Conservation (phyloP, 2,113 vertebrate genomes). For the Raja brachyura region DNA sequence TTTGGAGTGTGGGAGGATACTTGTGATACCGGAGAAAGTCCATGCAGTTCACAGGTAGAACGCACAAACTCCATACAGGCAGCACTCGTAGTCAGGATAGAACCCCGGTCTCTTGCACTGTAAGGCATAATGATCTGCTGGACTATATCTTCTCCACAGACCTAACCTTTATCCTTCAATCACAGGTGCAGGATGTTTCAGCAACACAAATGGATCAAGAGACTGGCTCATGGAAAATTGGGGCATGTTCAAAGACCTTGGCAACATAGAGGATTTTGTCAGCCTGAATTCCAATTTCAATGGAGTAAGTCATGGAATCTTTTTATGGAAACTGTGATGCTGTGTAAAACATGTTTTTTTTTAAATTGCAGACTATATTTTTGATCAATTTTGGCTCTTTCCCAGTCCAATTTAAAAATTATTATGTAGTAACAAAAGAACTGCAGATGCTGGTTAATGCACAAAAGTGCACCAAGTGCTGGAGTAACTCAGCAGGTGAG, state of each 20-base stretch:
- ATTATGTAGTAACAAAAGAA: no score
- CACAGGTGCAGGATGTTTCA: slow-evolving; percentile 15
- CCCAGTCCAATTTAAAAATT: not conserved
- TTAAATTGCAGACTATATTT: not conserved
- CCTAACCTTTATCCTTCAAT: not conserved
- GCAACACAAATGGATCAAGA: slow-evolving; percentile 26
- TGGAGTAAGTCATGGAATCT: slow-evolving; percentile 9
- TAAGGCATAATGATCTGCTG: not conserved
- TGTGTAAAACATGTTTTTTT: not conserved
- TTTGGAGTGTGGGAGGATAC: no score
- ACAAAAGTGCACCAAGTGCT: no score
- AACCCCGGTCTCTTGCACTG: no score
- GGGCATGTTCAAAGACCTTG: slow-evolving; percentile 10
- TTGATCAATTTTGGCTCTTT: not conserved
- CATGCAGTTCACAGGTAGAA: no score
- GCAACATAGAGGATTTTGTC: not conserved
- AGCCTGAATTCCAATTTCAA: slow-evolving; percentile 10
- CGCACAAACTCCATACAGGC: no score
- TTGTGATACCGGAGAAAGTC: no score
- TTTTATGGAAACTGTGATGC: not conserved
- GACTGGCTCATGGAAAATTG: slow-evolving; percentile 5
- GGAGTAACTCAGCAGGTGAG: no score
- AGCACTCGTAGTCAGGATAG: no score
- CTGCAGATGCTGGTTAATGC: no score
- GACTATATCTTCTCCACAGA: not conserved